Evolutionary conservation across 2,113 vertebrate genomes (phyloP).

Genomic region (pig (Sus scrofa)): T2T-Sscrofa CM000816.6:99113001-99113500

Average conservation of each 20-base stretch:
- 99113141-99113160: no score
- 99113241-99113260: conserved; percentile 8
- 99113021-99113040: no score
- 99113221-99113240: not conserved
- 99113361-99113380: conserved; percentile 42
- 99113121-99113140: no score
- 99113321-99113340: not conserved
- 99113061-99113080: no score
- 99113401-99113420: conserved; percentile 64
- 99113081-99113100: no score
- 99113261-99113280: conserved; percentile 46
- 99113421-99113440: conserved; percentile 25
- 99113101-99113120: no score
- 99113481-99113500: conserved; percentile 45
- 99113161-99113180: conserved; percentile 52
- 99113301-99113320: not conserved
- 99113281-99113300: conserved; percentile 48
- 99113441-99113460: conserved; percentile 1
- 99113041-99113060: no score
- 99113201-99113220: conserved; percentile 38
- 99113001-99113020: no score
- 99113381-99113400: conserved; percentile 38
- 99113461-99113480: conserved; percentile 1
- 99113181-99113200: conserved; percentile 3
- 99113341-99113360: not conserved